Conservation (phyloP, 2,797 vertebrate genomes). For the Anabas testudineus region DNA sequence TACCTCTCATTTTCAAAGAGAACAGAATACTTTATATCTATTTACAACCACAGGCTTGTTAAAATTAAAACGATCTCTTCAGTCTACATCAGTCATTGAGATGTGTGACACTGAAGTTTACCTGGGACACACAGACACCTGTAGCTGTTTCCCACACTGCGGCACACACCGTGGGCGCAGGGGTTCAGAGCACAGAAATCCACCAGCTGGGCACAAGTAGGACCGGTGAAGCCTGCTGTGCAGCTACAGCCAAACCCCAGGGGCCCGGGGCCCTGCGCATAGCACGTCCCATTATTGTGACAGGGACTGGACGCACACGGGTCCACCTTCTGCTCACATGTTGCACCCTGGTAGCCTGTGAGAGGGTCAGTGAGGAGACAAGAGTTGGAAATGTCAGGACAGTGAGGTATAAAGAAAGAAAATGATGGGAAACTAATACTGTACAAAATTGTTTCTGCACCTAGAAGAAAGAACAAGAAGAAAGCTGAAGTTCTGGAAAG, state of each 20-base stretch:
- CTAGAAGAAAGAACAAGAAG: neutral
- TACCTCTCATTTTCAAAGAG: too few relatives aligned
- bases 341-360: slow-evolving; percentile 89
- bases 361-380: neutral
- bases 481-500: too few relatives aligned
- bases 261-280: slow-evolving; percentile 82
- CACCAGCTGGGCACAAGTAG: slow-evolving; percentile 92
- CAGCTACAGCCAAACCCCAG: slow-evolving; percentile 92
- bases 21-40: too few relatives aligned
- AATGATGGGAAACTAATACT: neutral
- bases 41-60: too few relatives aligned
- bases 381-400: neutral
- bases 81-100: slow-evolving; percentile 1
- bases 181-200: slow-evolving; percentile 98
- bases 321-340: slow-evolving; percentile 93
- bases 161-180: slow-evolving; percentile 95
- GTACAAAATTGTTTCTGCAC: neutral
- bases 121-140: slow-evolving; percentile 97
- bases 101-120: slow-evolving; percentile 65
- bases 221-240: slow-evolving; percentile 92
- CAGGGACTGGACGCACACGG: slow-evolving; percentile 92
- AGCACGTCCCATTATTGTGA: slow-evolving; percentile 95
- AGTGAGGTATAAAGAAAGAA: neutral
- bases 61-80: too few relatives aligned
- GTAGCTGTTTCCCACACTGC: slow-evolving; percentile 96